These are phyloP conservation scores for Ochropleura plecta DNA, from an alignment of 2,888 invertebrate species.

Conservation along the genomic window DNA sequence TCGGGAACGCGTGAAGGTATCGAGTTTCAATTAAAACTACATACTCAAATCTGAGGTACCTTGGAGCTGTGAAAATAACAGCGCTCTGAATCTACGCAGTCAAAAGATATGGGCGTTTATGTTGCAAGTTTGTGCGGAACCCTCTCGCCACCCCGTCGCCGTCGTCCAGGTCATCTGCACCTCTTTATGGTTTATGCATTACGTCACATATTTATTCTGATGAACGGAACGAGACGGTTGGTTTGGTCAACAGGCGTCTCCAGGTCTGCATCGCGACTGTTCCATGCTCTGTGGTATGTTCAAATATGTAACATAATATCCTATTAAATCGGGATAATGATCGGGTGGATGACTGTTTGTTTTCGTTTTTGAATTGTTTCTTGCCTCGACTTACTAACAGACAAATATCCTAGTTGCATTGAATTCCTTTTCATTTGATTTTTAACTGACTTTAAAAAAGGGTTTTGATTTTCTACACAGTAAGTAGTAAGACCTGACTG, in stretches of 20 bases:
- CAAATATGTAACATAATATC: conserved; percentile 3
- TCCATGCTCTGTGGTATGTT: conserved; percentile 6
- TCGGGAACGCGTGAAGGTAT: no score
- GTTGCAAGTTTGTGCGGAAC: no score
- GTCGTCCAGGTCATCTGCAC: background rate
- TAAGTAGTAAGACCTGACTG: background rate
- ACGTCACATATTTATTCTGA: background rate
- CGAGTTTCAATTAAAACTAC: no score
- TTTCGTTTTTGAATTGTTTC: background rate
- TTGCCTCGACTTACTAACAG: background rate
- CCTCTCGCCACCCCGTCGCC: background rate
- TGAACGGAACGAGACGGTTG: background rate
- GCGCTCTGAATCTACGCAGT: no score
- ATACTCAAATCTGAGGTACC: no score
- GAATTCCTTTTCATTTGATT: background rate
- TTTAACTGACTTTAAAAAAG: background rate
- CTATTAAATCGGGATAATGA: background rate
- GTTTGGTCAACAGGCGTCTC: background rate
- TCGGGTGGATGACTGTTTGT: background rate
- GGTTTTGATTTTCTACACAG: background rate
- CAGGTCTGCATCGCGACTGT: background rate
- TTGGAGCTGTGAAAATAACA: no score
- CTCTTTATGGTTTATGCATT: background rate
- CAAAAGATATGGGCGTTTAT: no score
- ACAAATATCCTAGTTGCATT: background rate